phyloP scores from a whole-genome alignment of 1,140 invertebrate genomes.

The Eurosta solidaginis region DNA sequence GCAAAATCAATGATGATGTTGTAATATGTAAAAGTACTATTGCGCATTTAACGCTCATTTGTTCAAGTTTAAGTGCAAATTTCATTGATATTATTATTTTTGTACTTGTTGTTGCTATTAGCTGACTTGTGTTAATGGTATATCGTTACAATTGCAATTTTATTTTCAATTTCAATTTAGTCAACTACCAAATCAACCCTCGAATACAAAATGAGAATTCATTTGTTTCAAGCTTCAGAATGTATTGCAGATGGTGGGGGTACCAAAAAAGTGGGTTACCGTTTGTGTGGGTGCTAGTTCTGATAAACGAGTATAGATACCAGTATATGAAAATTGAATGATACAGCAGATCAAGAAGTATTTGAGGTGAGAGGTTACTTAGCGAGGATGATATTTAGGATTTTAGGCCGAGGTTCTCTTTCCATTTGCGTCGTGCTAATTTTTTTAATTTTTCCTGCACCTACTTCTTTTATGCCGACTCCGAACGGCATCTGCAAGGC shows the following conservation, averaged over 20 bases:
- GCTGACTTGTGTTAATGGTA: background rate
- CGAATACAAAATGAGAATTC: background rate
- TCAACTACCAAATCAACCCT: slow-evolving; percentile 16
- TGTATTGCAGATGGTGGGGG: background rate
- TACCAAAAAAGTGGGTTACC: background rate
- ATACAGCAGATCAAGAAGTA: too few species aligned
- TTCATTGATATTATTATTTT: slow-evolving; percentile 7
- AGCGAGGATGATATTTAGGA: too few species aligned
- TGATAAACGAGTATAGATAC: too few species aligned
- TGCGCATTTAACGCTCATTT: slow-evolving; percentile 17
- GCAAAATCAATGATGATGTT: slow-evolving; percentile 1
- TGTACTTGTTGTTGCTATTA: background rate
- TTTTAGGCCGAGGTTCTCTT: too few species aligned
- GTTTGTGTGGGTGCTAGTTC: too few species aligned
- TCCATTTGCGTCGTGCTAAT: too few species aligned
- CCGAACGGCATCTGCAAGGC: too few species aligned
- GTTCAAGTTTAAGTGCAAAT: slow-evolving; percentile 14
- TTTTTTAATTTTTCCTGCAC: too few species aligned
- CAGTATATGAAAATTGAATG: too few species aligned
- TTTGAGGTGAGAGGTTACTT: too few species aligned
- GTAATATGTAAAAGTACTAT: background rate
- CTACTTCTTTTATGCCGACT: too few species aligned
- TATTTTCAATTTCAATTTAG: slow-evolving; percentile 14
- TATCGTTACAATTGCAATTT: slow-evolving; percentile 27
- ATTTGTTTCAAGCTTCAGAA: too few species aligned